Conservation (phyloP, 2,888 invertebrate genomes). For the Drosophila emarginata region DNA sequence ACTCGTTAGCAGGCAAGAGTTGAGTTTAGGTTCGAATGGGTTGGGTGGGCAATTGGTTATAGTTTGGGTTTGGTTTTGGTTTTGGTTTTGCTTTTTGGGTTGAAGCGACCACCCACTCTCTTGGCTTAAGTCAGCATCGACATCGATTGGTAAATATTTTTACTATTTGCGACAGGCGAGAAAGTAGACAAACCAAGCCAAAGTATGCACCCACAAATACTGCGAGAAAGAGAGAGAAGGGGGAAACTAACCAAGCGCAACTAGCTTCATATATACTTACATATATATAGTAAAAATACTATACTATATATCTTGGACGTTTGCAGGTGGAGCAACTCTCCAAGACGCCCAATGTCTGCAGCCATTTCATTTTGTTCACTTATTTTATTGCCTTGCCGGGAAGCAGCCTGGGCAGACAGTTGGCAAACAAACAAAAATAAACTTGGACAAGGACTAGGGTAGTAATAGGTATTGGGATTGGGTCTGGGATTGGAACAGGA, state of each 20-base stretch:
- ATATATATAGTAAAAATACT: constrained; percentile 24
- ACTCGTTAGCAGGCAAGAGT: constrained; percentile 62
- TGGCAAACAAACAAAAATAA: constrained; percentile 36
- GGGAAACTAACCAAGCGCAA: constrained; percentile 12
- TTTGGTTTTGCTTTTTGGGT: too few relatives aligned
- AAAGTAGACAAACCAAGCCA: constrained; percentile 6
- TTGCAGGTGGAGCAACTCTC: constrained; percentile 30
- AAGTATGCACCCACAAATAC: constrained; percentile 32
- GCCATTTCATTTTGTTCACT: constrained; percentile 71
- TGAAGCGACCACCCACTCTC: too few relatives aligned
- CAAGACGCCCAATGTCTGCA: constrained; percentile 63
- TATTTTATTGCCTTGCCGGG: constrained; percentile 63
- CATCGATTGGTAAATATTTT: constrained; percentile 70
- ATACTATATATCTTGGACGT: constrained; percentile 3
- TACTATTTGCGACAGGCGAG: constrained; percentile 57
- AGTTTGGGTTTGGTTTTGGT: not conserved
- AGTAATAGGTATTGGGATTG: not conserved
- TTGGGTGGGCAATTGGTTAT: not conserved
- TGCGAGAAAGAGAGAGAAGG: not conserved
- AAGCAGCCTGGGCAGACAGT: constrained; percentile 42
- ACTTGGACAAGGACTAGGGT: constrained; percentile 15
- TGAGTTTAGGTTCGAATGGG: constrained; percentile 30
- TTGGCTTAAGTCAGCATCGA: constrained; percentile 52
- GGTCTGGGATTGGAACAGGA: not conserved
- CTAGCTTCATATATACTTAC: constrained; percentile 46